Evolutionary conservation across 2,113 vertebrate genomes (phyloP).

Genomic region (Scophthalmus maximus): DNA sequence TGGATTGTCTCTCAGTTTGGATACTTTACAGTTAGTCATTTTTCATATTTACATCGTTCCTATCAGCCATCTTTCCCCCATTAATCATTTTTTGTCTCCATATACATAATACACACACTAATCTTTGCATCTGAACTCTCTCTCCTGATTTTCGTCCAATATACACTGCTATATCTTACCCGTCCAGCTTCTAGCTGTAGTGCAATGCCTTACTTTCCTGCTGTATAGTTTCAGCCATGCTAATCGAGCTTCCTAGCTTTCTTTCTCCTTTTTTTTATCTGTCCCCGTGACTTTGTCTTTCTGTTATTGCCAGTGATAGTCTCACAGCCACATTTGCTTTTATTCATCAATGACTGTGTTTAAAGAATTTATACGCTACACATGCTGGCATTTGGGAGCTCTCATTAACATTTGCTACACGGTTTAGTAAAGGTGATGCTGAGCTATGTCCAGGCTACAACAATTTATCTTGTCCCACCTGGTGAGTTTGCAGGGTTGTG

Average conservation of each 20-base stretch:
- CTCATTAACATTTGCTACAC: constrained; percentile 80
- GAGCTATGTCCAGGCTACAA: constrained; percentile 41
- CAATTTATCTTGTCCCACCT: constrained; percentile 58
- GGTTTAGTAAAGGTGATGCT: constrained; percentile 72
- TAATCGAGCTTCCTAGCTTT: background rate
- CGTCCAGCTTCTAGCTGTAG: background rate
- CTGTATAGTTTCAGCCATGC: background rate
- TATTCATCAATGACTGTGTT: constrained; percentile 72
- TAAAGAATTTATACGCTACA: constrained; percentile 63
- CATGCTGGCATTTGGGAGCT: constrained; percentile 75
- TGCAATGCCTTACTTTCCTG: background rate
- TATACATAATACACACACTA: constrained; percentile 57
- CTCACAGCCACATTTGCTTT: constrained; percentile 13
- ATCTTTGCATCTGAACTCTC: constrained; percentile 21
- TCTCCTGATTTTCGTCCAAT: background rate
- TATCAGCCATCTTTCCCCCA: constrained; percentile 40
- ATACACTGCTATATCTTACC: background rate
- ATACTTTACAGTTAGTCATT: constrained; percentile 69
- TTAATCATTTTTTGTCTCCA: constrained; percentile 50
- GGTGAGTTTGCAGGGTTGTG: constrained; percentile 32
- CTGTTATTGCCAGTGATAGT: constrained; percentile 7
- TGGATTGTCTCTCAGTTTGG: constrained; percentile 55
- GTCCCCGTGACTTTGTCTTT: background rate
- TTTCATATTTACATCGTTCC: constrained; percentile 71
- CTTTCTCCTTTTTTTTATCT: background rate